These are phyloP conservation scores for Dugesia japonica DNA, from an alignment of 2,888 invertebrate genomes.

Conservation along the genomic window DNA sequence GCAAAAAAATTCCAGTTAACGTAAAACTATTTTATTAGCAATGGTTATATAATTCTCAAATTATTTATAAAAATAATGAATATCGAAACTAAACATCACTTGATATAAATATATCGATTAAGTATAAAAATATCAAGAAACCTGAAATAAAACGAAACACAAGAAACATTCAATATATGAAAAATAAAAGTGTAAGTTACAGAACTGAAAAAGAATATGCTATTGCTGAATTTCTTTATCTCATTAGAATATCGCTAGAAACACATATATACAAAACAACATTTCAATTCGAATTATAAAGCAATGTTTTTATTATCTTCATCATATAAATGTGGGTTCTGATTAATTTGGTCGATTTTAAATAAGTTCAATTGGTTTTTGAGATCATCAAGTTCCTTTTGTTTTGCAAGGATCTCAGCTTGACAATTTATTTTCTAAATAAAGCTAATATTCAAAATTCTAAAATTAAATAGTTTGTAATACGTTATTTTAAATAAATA, in stretches of 20 bases:
- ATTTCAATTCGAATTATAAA: neutral
- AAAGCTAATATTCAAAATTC: too few relatives aligned
- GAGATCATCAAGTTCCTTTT: too few relatives aligned
- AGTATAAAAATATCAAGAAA: neutral
- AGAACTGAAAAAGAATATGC: neutral
- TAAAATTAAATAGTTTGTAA: too few relatives aligned
- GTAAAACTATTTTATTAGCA: neutral
- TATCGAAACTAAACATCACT: conserved; percentile 1
- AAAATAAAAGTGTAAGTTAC: neutral
- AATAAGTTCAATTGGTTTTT: too few relatives aligned
- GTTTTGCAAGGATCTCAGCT: too few relatives aligned
- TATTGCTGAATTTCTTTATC: neutral
- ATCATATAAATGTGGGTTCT: too few relatives aligned
- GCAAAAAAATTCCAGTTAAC: neutral
- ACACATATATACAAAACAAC: neutral
- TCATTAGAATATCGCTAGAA: neutral
- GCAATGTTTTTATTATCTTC: too few relatives aligned
- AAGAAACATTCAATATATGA: neutral
- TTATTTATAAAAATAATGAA: neutral
- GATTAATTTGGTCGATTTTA: too few relatives aligned
- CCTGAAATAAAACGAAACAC: neutral
- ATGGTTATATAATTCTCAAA: neutral
- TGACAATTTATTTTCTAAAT: too few relatives aligned
- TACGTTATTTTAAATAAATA: too few relatives aligned
- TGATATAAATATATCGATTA: conserved; percentile 10